A percentile compares a stretch with the other conserved stretches of the same genome.
phyloP scores from a whole-genome alignment of 1,140 invertebrate genomes.

The Drosophila setifemur region DNA sequence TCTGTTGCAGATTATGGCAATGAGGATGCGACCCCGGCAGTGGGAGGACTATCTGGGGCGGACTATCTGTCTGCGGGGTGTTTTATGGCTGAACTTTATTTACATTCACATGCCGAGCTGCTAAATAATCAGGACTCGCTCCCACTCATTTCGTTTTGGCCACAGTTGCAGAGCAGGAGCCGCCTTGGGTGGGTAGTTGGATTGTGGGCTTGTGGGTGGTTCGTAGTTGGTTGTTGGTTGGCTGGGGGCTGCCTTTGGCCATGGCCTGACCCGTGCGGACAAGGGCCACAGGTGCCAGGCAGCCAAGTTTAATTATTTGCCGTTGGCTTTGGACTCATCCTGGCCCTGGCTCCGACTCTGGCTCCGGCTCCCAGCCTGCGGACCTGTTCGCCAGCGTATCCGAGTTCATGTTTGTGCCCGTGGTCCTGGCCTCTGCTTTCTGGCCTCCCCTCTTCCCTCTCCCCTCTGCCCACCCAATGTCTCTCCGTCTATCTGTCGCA shows the following conservation, averaged over 20 bases:
- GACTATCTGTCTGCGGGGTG: constrained; percentile 61
- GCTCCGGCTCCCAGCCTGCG: no score
- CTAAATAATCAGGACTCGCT: constrained; percentile 32
- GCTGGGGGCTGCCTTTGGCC: constrained; percentile 11
- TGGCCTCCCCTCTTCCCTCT: constrained; percentile 15
- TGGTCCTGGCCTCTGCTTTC: constrained; percentile 6
- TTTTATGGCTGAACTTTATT: constrained; percentile 75
- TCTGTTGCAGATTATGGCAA: constrained; percentile 49
- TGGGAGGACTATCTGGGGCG: neutral
- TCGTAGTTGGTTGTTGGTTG: neutral
- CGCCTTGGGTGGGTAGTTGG: neutral
- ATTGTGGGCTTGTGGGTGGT: neutral
- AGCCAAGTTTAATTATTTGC: constrained; percentile 75
- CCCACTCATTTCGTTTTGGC: constrained; percentile 34
- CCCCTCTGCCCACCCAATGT: neutral
- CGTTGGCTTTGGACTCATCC: constrained; percentile 39
- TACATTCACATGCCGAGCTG: constrained; percentile 65
- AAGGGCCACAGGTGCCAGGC: constrained; percentile 66
- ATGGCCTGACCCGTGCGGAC: constrained; percentile 36
- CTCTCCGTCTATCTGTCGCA: constrained; percentile 18
- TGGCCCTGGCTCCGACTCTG: constrained; percentile 12
- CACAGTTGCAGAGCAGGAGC: constrained; percentile 45
- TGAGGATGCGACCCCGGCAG: constrained; percentile 13
- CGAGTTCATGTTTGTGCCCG: neutral
- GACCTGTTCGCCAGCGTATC: no score